Evolutionary conservation across 2,797 vertebrate species (phyloP), one percentile per base, ranked within the genome.

Genomic region (Sus cebifrons): DNA sequence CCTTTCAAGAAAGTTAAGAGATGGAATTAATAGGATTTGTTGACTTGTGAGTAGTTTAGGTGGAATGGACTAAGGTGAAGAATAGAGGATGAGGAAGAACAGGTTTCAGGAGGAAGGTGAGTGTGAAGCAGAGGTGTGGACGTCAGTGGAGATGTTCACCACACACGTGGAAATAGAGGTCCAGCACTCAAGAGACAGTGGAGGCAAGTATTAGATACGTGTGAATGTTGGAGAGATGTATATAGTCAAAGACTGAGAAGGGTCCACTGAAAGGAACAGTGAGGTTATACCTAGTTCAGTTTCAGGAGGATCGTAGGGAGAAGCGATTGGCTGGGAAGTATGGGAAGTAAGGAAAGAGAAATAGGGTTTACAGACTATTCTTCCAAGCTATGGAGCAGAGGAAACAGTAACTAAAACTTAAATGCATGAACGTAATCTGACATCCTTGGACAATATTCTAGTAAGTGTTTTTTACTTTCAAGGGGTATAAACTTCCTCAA

Each of bases 1-100:
- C 32, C 88, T 97, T 92, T 94, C 36, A 86, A 74, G 44, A 74
- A 89, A 79, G 40, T 70, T 88, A 81, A 71, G 54, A 62, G 56
- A 92, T 36, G 36, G 36, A 36, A 32, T 90, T 81, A 52, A 68
- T 77, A 71, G 16, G n/a, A 78, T 20, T 95, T 94, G 11, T 20
- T 89, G 32, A 91, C 5, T 86, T 95, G 29, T 29, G 65, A 79
- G 18, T 94, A 71, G 32, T 94, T 78, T 86, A 60, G 10, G 54
- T 79, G 65, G 36, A 74, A 83, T 91, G 52, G 52, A 32, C 32
- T 77, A 56, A 90, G 25, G 17, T 87, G 67, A 64, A 58, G 52
- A 89, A 27, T 60, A 82, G 68, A 89, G 44, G 58, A 74, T n/a
- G 81, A 79, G 40, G 81, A 73, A 32, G 60, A 93, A 74, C 52